A percentile compares a stretch with the other conserved stretches of the same genome.
Conservation (phyloP, 1,140 invertebrate species). For the Monochamus saltuarius region DNA sequence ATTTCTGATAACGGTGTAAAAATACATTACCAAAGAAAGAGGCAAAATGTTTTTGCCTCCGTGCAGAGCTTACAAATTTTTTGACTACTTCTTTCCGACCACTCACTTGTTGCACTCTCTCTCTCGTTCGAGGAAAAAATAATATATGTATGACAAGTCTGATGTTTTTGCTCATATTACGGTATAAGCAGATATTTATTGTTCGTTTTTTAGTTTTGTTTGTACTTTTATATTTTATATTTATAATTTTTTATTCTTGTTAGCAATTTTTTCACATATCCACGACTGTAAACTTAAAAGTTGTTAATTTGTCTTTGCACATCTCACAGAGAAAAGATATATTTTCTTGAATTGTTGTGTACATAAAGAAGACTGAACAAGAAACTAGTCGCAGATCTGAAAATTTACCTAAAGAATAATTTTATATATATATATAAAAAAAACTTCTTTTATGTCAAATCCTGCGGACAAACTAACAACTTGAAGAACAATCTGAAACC, state of each 20-base stretch:
- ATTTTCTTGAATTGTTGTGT: constrained; percentile 9
- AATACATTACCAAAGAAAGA: not conserved
- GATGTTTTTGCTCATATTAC: constrained; percentile 35
- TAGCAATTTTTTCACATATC: constrained; percentile 15
- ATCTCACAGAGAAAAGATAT: constrained; percentile 11
- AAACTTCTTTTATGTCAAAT: constrained; percentile 6
- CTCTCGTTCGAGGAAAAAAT: not conserved
- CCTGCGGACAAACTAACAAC: constrained; percentile 18
- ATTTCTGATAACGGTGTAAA: not conserved
- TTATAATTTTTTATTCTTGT: constrained; percentile 10
- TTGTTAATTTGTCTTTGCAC: constrained; percentile 22
- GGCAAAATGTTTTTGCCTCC: constrained; percentile 3
- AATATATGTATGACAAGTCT: constrained; percentile 30
- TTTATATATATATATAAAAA: constrained; percentile 2
- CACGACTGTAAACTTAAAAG: not conserved
- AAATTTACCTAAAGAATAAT: constrained; percentile 1
- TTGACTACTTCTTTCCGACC: not conserved
- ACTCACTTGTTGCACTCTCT: not conserved
- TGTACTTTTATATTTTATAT: not conserved
- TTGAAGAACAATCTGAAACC: not conserved
- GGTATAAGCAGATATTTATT: constrained; percentile 16
- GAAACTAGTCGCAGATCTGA: constrained; percentile 10
- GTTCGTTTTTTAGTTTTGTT: constrained; percentile 13
- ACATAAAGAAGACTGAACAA: constrained; percentile 15
- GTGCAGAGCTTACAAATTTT: constrained; percentile 8